These are phyloP conservation scores for Tenthredo scrophulariae DNA, from an alignment of 2,888 invertebrate genomes.

Conservation along the genomic window DNA sequence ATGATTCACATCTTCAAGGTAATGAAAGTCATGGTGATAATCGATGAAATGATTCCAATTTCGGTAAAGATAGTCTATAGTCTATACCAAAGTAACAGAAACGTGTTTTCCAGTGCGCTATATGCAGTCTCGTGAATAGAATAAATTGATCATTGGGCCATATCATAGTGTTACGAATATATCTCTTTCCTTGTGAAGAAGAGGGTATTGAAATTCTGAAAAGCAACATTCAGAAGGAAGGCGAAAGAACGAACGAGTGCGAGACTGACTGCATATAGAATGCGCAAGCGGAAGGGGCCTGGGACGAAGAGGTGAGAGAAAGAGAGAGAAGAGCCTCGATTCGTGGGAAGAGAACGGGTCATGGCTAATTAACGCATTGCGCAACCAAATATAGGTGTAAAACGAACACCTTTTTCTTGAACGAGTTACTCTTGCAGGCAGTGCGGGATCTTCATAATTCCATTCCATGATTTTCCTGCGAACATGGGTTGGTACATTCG, in stretches of 20 bases:
- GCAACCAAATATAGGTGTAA: slow-evolving; percentile 39
- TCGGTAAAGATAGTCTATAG: neutral
- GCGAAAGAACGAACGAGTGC: slow-evolving; percentile 9
- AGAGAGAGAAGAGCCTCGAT: slow-evolving; percentile 41
- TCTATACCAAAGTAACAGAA: neutral
- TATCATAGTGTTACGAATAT: neutral
- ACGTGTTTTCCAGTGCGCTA: neutral
- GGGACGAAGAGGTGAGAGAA: slow-evolving; percentile 26
- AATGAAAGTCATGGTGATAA: no score
- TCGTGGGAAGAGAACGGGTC: slow-evolving; percentile 43
- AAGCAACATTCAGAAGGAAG: slow-evolving; percentile 4
- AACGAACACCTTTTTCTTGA: slow-evolving; percentile 22
- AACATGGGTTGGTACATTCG: neutral
- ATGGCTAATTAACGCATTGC: slow-evolving; percentile 49
- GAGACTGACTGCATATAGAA: slow-evolving; percentile 22
- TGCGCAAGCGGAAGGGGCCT: slow-evolving; percentile 38
- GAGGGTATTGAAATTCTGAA: slow-evolving; percentile 6
- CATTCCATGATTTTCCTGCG: neutral
- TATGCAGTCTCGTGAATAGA: neutral
- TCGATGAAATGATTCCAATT: neutral
- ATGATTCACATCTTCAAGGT: neutral
- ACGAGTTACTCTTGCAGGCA: neutral
- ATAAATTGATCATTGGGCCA: neutral
- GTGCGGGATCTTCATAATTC: neutral
- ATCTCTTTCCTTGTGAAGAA: neutral